Evolutionary conservation across 1,140 invertebrate genomes (phyloP).

Genomic region (Himalopsyche phryganea): DNA sequence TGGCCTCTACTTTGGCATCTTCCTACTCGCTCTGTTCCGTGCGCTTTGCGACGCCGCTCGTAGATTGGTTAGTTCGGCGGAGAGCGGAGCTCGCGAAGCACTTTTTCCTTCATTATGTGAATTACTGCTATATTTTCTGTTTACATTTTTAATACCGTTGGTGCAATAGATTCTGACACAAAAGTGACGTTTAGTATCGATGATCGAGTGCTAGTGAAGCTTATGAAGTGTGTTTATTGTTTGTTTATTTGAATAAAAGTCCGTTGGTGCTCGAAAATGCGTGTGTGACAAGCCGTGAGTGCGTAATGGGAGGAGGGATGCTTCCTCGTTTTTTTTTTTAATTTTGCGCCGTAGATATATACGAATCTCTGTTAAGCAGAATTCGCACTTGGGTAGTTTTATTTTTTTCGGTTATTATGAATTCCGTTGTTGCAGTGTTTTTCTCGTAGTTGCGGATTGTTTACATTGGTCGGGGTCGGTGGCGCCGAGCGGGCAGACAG

Average conservation of each 20-base stretch:
- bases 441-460: conserved; percentile 5
- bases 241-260: conserved; percentile 23
- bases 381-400: neutral
- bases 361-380: neutral
- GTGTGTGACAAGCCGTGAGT: conserved; percentile 6
- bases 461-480: conserved; percentile 15
- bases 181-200: neutral
- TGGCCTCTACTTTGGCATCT: neutral
- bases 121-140: conserved; percentile 17
- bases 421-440: neutral
- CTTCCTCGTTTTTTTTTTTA: conserved; percentile 4
- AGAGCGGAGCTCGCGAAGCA: conserved; percentile 22
- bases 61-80: conserved; percentile 14
- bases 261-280: conserved; percentile 20
- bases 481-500: conserved; percentile 21
- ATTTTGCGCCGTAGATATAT: neutral
- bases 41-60: conserved; percentile 16
- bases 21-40: conserved; percentile 14
- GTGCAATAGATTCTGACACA: neutral
- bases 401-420: neutral
- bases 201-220: neutral
- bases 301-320: conserved; percentile 6
- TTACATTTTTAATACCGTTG: conserved; percentile 18
- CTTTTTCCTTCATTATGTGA: conserved; percentile 19
- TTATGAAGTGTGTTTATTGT: conserved; percentile 9